A percentile compares a stretch with the other conserved stretches of the same genome.
These are phyloP conservation scores for Oreochromis grahami DNA, from an alignment of 2,797 vertebrate genomes.

Conservation along the genomic window DNA sequence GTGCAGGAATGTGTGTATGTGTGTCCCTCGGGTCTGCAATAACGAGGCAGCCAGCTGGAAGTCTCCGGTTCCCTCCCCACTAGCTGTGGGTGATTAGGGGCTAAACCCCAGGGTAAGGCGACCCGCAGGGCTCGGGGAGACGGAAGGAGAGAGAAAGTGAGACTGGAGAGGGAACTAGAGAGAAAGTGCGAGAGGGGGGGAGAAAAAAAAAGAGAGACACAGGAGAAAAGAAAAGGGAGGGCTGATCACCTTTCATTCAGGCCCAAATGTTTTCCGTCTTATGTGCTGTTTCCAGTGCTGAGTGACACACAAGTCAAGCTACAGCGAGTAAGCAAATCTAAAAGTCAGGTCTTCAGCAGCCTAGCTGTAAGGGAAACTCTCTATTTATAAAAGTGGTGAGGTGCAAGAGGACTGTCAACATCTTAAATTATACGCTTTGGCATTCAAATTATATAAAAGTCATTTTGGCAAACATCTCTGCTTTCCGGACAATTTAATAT, in stretches of 20 bases:
- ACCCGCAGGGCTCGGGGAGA: constrained; percentile 44
- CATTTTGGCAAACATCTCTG: not conserved
- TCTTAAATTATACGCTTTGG: not conserved
- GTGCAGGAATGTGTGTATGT: constrained; percentile 44
- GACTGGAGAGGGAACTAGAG: not conserved
- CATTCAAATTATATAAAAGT: not conserved
- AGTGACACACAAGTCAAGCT: constrained; percentile 26
- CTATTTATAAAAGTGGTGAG: constrained; percentile 33
- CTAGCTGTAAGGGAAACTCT: not conserved
- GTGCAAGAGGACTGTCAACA: not conserved
- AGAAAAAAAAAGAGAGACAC: not conserved
- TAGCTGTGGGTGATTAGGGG: constrained; percentile 68
- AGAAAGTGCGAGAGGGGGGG: not conserved
- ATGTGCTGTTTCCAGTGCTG: constrained; percentile 47
- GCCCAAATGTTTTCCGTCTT: constrained; percentile 63
- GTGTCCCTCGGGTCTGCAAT: constrained; percentile 55
- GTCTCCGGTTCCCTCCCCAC: constrained; percentile 69
- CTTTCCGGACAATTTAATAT: not conserved
- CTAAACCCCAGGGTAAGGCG: constrained; percentile 65
- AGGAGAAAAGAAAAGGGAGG: not conserved
- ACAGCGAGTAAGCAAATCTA: not conserved
- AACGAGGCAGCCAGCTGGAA: constrained; percentile 73
- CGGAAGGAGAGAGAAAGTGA: not conserved
- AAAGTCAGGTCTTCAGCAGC: not conserved
- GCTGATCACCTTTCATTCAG: constrained; percentile 59